These are phyloP conservation scores for Sakesphorus luctuosus DNA, from an alignment of 2,113 vertebrate species.

Conservation along the genomic window DNA sequence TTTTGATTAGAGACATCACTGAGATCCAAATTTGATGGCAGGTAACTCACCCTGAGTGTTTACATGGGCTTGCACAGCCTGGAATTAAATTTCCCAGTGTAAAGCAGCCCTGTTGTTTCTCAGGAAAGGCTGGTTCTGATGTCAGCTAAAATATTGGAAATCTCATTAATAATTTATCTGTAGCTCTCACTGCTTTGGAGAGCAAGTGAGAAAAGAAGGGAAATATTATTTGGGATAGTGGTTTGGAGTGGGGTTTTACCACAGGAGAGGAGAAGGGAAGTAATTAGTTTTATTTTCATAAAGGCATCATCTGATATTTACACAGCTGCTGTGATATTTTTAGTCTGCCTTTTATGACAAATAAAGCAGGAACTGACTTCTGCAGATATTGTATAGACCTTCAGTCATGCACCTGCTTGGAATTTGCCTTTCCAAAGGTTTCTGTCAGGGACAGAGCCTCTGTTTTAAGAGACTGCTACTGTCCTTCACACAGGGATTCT, in stretches of 20 bases:
- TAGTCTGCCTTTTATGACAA: neutral
- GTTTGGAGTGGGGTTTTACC: neutral
- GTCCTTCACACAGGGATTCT: neutral
- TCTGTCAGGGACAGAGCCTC: neutral
- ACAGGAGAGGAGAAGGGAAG: neutral
- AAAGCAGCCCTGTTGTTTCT: neutral
- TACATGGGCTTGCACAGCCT: neutral
- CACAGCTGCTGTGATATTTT: neutral
- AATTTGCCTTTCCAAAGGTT: neutral
- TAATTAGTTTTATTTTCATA: neutral
- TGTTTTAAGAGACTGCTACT: neutral
- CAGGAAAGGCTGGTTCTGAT: neutral
- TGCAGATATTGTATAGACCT: neutral
- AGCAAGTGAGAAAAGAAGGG: neutral
- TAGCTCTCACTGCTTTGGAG: neutral
- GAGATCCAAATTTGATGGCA: neutral
- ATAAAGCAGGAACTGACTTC: neutral
- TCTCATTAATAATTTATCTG: neutral
- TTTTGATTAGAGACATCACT: neutral
- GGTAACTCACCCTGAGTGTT: neutral
- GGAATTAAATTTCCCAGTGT: neutral
- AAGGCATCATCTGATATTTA: neutral
- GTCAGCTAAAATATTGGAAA: neutral
- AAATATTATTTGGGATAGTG: neutral
- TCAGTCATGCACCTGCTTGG: neutral